phyloP scores from a whole-genome alignment of 2,797 vertebrate genomes.

The Helarctos malayanus region DNA sequence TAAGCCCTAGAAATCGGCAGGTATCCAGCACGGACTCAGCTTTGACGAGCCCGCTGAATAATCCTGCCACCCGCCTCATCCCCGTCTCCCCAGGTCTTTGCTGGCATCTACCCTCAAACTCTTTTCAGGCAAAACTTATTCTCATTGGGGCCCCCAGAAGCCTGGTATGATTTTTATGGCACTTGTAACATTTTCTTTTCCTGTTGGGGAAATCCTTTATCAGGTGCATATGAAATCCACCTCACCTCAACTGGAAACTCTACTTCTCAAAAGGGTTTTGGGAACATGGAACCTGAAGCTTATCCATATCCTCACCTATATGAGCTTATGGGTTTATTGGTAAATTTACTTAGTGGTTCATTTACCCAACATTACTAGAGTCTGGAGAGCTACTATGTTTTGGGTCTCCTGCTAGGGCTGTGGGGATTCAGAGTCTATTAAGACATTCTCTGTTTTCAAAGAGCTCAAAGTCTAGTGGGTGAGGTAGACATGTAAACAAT shows the following conservation, averaged over 20 bases:
- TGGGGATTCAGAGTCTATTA: constrained; percentile 50
- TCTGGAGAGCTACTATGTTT: constrained; percentile 2
- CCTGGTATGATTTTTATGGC: not conserved
- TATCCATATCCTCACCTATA: not conserved
- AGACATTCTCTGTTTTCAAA: constrained; percentile 45
- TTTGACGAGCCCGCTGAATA: constrained; percentile 9
- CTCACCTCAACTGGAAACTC: not conserved
- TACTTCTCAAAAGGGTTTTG: not conserved
- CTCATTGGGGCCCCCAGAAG: not conserved
- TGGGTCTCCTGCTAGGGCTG: not conserved
- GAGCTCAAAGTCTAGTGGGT: constrained; percentile 76
- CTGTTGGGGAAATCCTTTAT: not conserved
- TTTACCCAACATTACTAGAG: not conserved
- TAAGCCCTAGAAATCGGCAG: not conserved
- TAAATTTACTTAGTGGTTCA: constrained; percentile 34
- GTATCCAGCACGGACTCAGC: not conserved
- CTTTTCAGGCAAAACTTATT: not conserved
- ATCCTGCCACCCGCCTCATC: not conserved
- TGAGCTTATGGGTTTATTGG: not conserved
- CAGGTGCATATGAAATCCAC: not conserved
- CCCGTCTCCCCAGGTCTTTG: not conserved
- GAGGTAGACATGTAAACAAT: constrained; percentile 74
- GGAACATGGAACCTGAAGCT: not conserved
- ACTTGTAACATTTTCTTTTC: not conserved
- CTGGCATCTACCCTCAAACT: not conserved